phyloP scores from a whole-genome alignment of 2,113 vertebrate species.

The Tragelaphus scriptus region DNA sequence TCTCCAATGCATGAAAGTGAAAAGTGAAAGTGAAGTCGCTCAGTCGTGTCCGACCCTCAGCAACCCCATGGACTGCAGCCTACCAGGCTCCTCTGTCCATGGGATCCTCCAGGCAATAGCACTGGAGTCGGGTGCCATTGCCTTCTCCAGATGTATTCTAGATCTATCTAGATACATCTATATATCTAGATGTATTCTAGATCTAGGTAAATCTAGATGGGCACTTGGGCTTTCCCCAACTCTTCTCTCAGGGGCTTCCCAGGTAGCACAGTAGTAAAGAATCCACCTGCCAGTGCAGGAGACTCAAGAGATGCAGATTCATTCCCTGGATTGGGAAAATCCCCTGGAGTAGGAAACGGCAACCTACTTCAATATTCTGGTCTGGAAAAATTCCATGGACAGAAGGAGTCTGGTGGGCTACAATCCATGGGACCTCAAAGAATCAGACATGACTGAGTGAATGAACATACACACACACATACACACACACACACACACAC shows the following conservation, averaged over 20 bases:
- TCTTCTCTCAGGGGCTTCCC: neutral
- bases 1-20: too few relatives aligned
- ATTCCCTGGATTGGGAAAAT: neutral
- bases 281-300: neutral
- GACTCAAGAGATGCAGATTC: neutral
- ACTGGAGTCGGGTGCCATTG: too few relatives aligned
- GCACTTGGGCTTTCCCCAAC: fast-evolving
- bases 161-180: too few relatives aligned
- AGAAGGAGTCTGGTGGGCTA: neutral
- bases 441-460: neutral
- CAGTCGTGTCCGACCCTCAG: too few relatives aligned
- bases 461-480: neutral
- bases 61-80: too few relatives aligned
- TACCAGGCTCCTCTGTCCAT: too few relatives aligned
- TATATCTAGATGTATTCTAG: too few relatives aligned
- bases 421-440: neutral
- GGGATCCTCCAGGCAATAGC: too few relatives aligned
- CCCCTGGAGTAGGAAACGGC: neutral
- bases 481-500: neutral
- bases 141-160: neutral
- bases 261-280: neutral
- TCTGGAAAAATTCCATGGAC: neutral
- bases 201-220: neutral
- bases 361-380: neutral
- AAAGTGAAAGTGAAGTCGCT: too few relatives aligned